These are phyloP conservation scores for Echinometra lucunter DNA, from an alignment of 53 echinoderm and acorn worm genomes.

Conservation along the genomic window DNA sequence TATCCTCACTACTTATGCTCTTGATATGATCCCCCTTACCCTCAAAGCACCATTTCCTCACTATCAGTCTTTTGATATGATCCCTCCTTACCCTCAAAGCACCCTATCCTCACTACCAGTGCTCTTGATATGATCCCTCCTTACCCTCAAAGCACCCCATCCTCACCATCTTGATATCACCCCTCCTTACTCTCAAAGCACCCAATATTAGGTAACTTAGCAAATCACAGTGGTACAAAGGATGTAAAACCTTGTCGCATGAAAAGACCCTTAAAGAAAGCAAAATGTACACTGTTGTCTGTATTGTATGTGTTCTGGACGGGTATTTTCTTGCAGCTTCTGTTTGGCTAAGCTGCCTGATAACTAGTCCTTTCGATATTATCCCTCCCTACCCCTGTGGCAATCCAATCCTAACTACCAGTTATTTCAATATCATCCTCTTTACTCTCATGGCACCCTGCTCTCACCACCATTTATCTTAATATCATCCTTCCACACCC, in stretches of 20 bases:
- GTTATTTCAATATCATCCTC: background rate
- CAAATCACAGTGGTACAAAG: no score
- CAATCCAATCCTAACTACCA: background rate
- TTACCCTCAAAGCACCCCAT: background rate
- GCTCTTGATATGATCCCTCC: background rate
- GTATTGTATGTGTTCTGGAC: no score
- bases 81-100: background rate
- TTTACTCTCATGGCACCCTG: background rate
- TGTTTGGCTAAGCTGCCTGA: no score
- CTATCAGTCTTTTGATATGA: background rate
- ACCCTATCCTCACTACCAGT: background rate
- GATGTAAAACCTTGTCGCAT: no score
- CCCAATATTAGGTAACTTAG: background rate
- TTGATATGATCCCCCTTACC: background rate
- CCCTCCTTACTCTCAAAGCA: background rate
- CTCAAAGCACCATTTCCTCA: background rate
- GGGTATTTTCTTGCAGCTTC: no score
- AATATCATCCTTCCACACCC: background rate
- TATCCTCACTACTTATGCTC: background rate
- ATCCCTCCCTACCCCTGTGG: background rate
- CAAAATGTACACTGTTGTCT: no score
- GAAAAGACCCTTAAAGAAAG: no score
- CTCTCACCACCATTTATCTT: background rate
- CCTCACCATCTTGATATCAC: slow-evolving; percentile 1
- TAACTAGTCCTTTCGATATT: background rate